phyloP scores from a whole-genome alignment of 2,888 invertebrate species.

The Galerucella pusilla region DNA sequence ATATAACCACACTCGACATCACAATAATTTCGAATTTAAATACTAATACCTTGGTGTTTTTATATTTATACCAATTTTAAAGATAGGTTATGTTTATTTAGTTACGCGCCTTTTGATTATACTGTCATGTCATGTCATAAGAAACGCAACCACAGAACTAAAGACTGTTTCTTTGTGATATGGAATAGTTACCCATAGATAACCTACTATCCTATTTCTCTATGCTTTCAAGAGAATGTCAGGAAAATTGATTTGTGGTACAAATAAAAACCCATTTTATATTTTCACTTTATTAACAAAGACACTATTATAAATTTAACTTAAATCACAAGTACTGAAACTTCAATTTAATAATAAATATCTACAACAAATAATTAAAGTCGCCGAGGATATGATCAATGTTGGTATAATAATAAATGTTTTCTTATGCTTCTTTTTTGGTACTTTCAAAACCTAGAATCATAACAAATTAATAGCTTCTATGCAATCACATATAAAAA shows the following conservation, averaged over 20 bases:
- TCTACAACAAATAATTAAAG: not conserved
- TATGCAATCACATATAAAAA: not conserved
- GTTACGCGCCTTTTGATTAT: too few relatives aligned
- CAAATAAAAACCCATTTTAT: too few relatives aligned
- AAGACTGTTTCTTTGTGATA: too few relatives aligned
- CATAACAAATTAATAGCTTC: not conserved
- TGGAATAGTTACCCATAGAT: too few relatives aligned
- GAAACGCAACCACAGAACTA: not conserved
- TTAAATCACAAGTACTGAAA: not conserved
- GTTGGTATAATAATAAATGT: conserved; percentile 21
- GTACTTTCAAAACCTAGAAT: conserved; percentile 19
- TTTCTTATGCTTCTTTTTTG: conserved; percentile 15
- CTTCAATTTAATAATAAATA: conserved; percentile 13
- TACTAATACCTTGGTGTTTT: too few relatives aligned
- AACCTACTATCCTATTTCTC: too few relatives aligned
- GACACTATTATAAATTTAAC: too few relatives aligned
- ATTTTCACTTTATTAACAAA: too few relatives aligned
- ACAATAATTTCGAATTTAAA: too few relatives aligned
- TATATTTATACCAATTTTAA: not conserved
- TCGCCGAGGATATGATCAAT: conserved; percentile 3
- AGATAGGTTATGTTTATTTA: not conserved
- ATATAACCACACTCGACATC: not conserved
- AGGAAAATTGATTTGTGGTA: too few relatives aligned
- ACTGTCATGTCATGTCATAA: not conserved
- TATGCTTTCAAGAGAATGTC: too few relatives aligned